Conservation (phyloP, 1,140 invertebrate genomes). For the Drosophila hydei region DNA sequence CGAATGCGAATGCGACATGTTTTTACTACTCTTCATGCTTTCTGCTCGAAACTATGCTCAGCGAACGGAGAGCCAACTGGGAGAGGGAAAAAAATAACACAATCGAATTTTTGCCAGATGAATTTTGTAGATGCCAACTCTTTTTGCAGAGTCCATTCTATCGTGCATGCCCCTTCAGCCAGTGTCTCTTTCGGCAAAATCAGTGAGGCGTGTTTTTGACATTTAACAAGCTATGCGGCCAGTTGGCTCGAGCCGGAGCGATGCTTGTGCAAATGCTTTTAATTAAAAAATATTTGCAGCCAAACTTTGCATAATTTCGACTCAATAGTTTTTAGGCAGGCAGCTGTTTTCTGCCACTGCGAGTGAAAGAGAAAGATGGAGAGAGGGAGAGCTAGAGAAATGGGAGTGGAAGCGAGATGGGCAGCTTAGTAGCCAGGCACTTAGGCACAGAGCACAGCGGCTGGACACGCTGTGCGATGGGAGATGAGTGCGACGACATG, state of each 20-base stretch:
- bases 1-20: conserved; percentile 56
- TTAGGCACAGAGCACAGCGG: conserved; percentile 46
- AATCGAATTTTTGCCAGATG: conserved; percentile 69
- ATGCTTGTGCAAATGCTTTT: conserved; percentile 61
- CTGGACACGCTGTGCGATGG: conserved; percentile 27
- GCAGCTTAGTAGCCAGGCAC: conserved; percentile 48
- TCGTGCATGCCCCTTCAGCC: background rate
- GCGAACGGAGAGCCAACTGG: conserved; percentile 21
- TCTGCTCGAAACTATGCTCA: conserved; percentile 31
- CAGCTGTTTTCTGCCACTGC: too few species aligned
- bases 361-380: background rate
- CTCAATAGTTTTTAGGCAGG: conserved; percentile 46
- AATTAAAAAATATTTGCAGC: conserved; percentile 73
- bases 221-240: conserved; percentile 68
- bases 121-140: conserved; percentile 61
- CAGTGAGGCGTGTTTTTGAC: conserved; percentile 69
- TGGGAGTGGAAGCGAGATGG: background rate
- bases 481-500: conserved; percentile 58
- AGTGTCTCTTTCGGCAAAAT: conserved; percentile 27
- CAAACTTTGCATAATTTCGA: conserved; percentile 71
- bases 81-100: conserved; percentile 26
- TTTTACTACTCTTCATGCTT: conserved; percentile 38
- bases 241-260: conserved; percentile 38
- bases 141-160: conserved; percentile 1
- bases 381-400: background rate